A percentile compares a stretch with the other conserved stretches of the same genome.
phyloP scores from a whole-genome alignment of 1,140 invertebrate species.

The Harpegnathos saltator region DNA sequence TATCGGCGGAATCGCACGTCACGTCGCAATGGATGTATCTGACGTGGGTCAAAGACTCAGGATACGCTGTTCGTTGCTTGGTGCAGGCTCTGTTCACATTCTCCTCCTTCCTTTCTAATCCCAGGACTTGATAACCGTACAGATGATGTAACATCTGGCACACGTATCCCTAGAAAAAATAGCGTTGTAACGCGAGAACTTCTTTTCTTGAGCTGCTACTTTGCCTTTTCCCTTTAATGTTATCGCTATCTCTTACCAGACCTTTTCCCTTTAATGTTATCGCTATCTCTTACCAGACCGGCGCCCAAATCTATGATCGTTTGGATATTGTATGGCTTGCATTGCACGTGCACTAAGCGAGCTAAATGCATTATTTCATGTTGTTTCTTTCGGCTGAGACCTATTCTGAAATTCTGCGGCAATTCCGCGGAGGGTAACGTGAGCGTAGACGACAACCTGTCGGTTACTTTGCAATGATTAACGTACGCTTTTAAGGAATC shows the following conservation, averaged over 20 bases:
- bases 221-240: constrained; percentile 2
- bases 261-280: neutral
- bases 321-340: constrained; percentile 84
- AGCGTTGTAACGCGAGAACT: neutral
- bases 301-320: constrained; percentile 93
- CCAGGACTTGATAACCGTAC: constrained; percentile 89
- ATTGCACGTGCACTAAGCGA: constrained; percentile 87
- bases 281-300: constrained; percentile 88
- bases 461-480: constrained; percentile 76
- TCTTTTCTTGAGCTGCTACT: too few species aligned
- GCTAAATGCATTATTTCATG: constrained; percentile 90
- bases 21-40: constrained; percentile 88
- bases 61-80: constrained; percentile 87
- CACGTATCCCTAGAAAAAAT: constrained; percentile 89
- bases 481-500: constrained; percentile 83
- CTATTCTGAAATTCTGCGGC: constrained; percentile 79
- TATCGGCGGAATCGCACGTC: constrained; percentile 83
- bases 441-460: constrained; percentile 71
- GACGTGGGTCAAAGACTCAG: constrained; percentile 85
- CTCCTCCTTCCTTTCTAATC: constrained; percentile 89
- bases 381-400: constrained; percentile 88
- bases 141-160: constrained; percentile 89
- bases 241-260: constrained; percentile 86
- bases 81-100: constrained; percentile 89
- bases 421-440: constrained; percentile 63